These are phyloP conservation scores for Drosophila gaucha DNA, from an alignment of 2,888 invertebrate species.

Conservation along the genomic window DNA sequence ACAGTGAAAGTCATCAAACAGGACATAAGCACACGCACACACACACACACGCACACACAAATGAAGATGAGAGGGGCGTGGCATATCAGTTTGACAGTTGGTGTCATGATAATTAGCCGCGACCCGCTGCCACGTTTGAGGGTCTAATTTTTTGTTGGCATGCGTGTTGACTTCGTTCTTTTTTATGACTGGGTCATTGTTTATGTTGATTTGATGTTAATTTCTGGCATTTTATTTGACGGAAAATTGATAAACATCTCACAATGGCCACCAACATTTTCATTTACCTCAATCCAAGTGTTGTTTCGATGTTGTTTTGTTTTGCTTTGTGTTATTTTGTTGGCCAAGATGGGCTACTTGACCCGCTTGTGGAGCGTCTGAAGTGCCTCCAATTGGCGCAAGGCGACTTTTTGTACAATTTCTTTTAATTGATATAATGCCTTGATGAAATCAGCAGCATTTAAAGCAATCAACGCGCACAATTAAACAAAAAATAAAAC, in stretches of 20 bases:
- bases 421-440: constrained; percentile 70
- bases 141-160: constrained; percentile 57
- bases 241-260: constrained; percentile 77
- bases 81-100: constrained; percentile 69
- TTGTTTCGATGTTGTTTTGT: constrained; percentile 7
- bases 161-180: constrained; percentile 63
- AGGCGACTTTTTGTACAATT: constrained; percentile 56
- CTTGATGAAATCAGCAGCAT: constrained; percentile 59
- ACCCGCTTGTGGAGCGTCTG: constrained; percentile 61
- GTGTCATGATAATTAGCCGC: constrained; percentile 77
- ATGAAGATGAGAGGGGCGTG: constrained; percentile 62
- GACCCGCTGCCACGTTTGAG: constrained; percentile 37
- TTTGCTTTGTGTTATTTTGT: constrained; percentile 13
- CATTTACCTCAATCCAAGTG: constrained; percentile 58
- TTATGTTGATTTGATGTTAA: constrained; percentile 80
- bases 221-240: constrained; percentile 66
- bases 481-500: constrained; percentile 59
- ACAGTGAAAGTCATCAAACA: constrained; percentile 68
- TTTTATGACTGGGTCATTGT: constrained; percentile 70
- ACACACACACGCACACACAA: constrained; percentile 19
- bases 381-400: constrained; percentile 59
- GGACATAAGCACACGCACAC: constrained; percentile 35
- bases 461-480: constrained; percentile 75
- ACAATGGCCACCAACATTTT: constrained; percentile 44
- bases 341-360: constrained; percentile 60